phyloP scores from a whole-genome alignment of 2,113 vertebrate species.

The Ondatra zibethicus region DNA sequence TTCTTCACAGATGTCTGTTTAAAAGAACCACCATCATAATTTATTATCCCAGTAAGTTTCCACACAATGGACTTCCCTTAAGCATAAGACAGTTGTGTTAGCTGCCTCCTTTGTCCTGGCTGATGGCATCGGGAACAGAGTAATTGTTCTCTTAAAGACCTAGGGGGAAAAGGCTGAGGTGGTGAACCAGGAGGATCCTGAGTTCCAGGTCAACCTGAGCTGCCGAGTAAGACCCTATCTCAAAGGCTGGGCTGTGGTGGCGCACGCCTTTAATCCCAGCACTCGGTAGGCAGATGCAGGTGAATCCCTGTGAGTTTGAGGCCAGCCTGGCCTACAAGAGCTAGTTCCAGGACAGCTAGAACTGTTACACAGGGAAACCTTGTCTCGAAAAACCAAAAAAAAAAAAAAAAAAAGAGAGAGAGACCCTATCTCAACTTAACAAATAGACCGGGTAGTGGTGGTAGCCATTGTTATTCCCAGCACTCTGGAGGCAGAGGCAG shows the following conservation, averaged over 20 bases:
- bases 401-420: no score
- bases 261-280: no score
- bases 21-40: conserved; percentile 47
- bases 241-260: no score
- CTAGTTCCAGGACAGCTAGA: no score
- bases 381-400: no score
- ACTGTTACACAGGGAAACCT: no score
- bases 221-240: background rate
- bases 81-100: conserved; percentile 20
- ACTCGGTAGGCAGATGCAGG: no score
- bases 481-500: background rate
- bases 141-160: background rate
- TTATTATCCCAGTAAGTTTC: conserved; percentile 43
- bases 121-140: background rate
- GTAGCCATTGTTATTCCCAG: background rate
- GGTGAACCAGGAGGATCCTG: background rate
- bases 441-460: background rate
- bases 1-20: conserved; percentile 55
- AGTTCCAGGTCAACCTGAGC: background rate
- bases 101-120: background rate
- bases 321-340: no score
- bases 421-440: background rate
- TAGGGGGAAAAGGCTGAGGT: background rate
- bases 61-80: conserved; percentile 34
- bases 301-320: no score